A percentile compares a stretch with the other conserved stretches of the same genome.
Conservation (phyloP, 2,888 invertebrate species). For the Drosophila kanekoi region DNA sequence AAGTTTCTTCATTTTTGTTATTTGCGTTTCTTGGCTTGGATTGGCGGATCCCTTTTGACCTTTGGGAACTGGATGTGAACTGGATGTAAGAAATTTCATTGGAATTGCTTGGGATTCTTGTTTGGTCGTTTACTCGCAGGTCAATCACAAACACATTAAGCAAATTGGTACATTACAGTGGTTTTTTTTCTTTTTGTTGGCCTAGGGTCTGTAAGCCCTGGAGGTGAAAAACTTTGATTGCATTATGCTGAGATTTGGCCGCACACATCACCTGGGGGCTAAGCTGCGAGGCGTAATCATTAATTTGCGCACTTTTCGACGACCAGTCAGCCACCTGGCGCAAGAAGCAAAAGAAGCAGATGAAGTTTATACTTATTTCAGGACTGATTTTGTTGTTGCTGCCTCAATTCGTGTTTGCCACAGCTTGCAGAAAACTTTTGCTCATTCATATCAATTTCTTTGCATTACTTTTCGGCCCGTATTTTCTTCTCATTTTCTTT, state of each 20-base stretch:
- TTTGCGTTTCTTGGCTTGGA: conserved; percentile 6
- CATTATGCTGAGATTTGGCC: conserved; percentile 71
- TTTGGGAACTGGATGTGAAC: conserved; percentile 21
- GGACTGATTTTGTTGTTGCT: conserved; percentile 20
- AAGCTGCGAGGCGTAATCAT: conserved; percentile 65
- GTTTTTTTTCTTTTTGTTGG: conserved; percentile 12
- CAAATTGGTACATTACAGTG: conserved; percentile 68
- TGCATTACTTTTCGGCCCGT: conserved; percentile 53
- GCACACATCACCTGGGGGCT: conserved; percentile 24
- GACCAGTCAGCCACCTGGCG: conserved; percentile 52
- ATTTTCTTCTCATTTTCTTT: conserved; percentile 12
- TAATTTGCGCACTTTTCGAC: conserved; percentile 65
- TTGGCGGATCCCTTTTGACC: conserved; percentile 32
- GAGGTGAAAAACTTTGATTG: conserved; percentile 69
- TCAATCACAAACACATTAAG: conserved; percentile 73
- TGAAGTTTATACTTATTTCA: conserved; percentile 45
- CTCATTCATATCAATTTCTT: conserved; percentile 74
- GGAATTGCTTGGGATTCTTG: conserved; percentile 10
- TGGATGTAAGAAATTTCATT: conserved; percentile 18
- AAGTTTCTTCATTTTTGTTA: conserved; percentile 4
- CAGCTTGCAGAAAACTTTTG: conserved; percentile 70
- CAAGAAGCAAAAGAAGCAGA: conserved; percentile 16
- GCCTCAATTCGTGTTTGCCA: conserved; percentile 21
- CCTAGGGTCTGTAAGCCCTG: conserved; percentile 57
- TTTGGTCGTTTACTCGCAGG: conserved; percentile 35